Conservation (phyloP, 1,140 invertebrate genomes). For the Calephelis nemesis region DNA sequence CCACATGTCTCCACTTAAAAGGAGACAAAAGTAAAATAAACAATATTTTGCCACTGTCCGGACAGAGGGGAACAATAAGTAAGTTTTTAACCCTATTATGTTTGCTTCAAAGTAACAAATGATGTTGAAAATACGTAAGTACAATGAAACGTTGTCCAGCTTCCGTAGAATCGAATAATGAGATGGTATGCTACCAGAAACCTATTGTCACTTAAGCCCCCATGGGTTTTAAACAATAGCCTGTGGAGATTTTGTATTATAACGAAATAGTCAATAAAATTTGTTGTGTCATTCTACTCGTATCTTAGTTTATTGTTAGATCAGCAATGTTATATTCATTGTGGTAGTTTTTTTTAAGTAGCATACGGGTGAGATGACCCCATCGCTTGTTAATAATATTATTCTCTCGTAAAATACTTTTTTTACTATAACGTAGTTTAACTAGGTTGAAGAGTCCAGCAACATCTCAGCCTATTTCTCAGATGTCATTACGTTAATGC, state of each 20-base stretch:
- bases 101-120: conserved; percentile 58
- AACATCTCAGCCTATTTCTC: too few relatives aligned
- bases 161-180: conserved; percentile 60
- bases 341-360: neutral
- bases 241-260: conserved; percentile 53
- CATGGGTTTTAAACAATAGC: conserved; percentile 55
- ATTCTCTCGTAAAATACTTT: too few relatives aligned
- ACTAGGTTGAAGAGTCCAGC: too few relatives aligned
- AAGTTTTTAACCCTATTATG: conserved; percentile 66
- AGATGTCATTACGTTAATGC: too few relatives aligned
- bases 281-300: conserved; percentile 29
- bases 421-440: too few relatives aligned
- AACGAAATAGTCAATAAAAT: conserved; percentile 38
- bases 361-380: too few relatives aligned
- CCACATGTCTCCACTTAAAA: conserved; percentile 66
- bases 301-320: conserved; percentile 18
- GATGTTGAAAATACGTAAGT: conserved; percentile 49
- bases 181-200: conserved; percentile 45
- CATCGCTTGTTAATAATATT: too few relatives aligned
- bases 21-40: conserved; percentile 66
- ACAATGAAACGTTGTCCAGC: conserved; percentile 58
- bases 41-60: conserved; percentile 74
- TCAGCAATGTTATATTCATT: conserved; percentile 11
- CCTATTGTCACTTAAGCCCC: conserved; percentile 52
- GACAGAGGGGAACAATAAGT: conserved; percentile 55